phyloP scores from a whole-genome alignment of 1,140 invertebrate genomes.

The Caerostris extrusa region DNA sequence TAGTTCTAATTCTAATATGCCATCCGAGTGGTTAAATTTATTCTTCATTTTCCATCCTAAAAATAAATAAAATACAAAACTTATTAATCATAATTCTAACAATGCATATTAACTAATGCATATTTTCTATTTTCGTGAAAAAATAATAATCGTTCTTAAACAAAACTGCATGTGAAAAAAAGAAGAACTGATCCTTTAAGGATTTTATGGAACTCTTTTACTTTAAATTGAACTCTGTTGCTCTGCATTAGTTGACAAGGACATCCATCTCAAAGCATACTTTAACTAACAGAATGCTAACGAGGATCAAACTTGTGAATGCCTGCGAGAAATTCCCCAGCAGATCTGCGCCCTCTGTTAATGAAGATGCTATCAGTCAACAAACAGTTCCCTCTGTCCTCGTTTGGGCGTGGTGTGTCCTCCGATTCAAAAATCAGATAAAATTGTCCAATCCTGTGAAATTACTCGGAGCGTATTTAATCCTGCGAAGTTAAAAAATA shows the following conservation, averaged over 20 bases:
- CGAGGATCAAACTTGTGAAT: background rate
- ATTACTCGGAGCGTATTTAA: background rate
- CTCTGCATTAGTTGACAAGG: background rate
- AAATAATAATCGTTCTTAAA: no score
- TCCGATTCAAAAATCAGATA: slow-evolving; percentile 35
- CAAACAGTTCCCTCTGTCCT: slow-evolving; percentile 1
- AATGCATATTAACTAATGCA: no score
- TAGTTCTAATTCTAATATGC: no score
- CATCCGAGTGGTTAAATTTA: no score
- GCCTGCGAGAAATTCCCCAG: background rate
- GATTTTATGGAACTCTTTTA: no score
- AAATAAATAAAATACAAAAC: no score
- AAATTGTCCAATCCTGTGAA: background rate
- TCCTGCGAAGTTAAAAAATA: background rate
- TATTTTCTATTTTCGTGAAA: no score
- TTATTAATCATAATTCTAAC: no score
- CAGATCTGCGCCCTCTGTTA: background rate
- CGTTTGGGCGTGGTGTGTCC: slow-evolving; percentile 44
- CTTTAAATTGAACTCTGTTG: background rate
- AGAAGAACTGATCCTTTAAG: no score
- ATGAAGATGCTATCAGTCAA: slow-evolving; percentile 15
- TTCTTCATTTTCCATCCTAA: no score
- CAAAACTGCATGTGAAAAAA: no score
- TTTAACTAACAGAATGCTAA: background rate
- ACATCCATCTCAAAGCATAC: background rate